Evolutionary conservation across 2,888 invertebrate species (phyloP), one percentile per base, ranked within the genome.

Genomic region (Lasioglossum oenotherae): DNA sequence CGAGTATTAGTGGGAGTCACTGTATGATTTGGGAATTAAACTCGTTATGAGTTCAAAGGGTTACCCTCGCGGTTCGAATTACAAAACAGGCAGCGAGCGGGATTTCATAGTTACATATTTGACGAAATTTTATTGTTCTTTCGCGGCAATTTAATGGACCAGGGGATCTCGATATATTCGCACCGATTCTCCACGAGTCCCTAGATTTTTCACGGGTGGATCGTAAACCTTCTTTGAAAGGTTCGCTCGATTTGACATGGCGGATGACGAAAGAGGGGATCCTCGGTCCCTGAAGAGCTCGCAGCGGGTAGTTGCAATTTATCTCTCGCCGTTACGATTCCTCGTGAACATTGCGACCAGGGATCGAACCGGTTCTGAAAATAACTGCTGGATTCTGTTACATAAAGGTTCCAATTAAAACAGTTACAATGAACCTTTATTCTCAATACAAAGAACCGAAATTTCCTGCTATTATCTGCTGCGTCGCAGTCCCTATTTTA

Each of bases 281-380:
- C 27, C 71, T 6, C 14, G 72, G 41, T 71, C 73, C 76, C 64
- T 19, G 35, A 74, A 74, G 80, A 80, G 71, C 69, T 35, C 44
- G 46, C 49, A n/a, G 71, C 78, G 78, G 75, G 57, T 41, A 31
- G 53, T 49, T 31, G 84, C 88, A 81, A 87, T 88, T 87, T 88
- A 87, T 87, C 85, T 83, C 72, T 44, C 71, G n/a, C 74, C 64
- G 71, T 81, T 81, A 71, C 82, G 78, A 87, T 87, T 88, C 79
- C 60, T 81, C 80, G 64, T 87, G 85, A 81, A 87, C 85, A 83
- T 88, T 80, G 78, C 74, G 49, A 23, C 53, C 60, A n/a, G 64
- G 64, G 31, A 27, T 31, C 31, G 64, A 16, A 64, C 31, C 31
- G 16, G 19, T 19, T 31, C 16, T 31, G 64, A 64, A 64, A 64